phyloP scores from a whole-genome alignment of 2,797 vertebrate genomes.

The Gallinago solitaria region DNA sequence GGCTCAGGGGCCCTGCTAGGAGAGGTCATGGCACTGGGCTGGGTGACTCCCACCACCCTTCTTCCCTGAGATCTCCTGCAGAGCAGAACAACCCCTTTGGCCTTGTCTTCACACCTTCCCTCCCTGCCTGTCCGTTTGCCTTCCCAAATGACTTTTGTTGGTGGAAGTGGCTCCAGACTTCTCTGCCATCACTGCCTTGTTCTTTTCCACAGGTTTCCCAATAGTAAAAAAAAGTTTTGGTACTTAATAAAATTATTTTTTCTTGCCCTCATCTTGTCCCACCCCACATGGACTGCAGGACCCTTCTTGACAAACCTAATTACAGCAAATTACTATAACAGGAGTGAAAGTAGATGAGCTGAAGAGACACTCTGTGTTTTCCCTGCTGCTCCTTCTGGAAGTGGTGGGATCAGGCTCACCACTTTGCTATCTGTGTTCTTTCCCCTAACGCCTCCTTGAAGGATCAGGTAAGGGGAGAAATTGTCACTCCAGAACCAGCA shows the following conservation, averaged over 20 bases:
- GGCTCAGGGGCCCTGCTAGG: background rate
- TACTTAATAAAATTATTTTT: background rate
- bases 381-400: background rate
- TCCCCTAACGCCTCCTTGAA: background rate
- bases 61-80: background rate
- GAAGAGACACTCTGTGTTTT: background rate
- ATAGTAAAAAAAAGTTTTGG: accelerated
- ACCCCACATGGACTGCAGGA: background rate
- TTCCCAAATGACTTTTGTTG: accelerated
- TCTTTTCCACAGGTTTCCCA: background rate
- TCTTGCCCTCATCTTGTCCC: background rate
- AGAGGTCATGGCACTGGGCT: background rate
- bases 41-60: background rate
- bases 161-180: background rate
- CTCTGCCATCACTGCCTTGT: background rate
- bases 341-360: background rate
- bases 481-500: background rate
- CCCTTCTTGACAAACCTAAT: background rate
- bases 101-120: background rate
- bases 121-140: background rate
- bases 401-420: background rate
- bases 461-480: background rate
- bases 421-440: background rate
- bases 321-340: background rate
- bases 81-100: background rate